Evolutionary conservation across 2,797 vertebrate species (phyloP).

Genomic region (Gallirallus australis): DNA sequence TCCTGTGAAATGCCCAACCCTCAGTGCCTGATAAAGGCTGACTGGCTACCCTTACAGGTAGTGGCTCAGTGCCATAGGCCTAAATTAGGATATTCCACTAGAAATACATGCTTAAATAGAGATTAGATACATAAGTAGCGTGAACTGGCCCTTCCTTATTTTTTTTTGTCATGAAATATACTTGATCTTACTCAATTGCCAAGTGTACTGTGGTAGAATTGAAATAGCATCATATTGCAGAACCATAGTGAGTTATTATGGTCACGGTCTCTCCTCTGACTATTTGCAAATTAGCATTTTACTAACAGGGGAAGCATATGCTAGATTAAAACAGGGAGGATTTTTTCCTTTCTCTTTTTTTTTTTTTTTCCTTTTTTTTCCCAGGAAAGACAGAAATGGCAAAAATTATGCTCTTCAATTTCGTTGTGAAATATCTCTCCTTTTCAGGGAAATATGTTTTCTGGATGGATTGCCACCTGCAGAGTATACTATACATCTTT

Average conservation of each 20-base stretch:
- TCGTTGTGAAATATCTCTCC: background rate
- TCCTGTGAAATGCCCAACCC: background rate
- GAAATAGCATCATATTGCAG: background rate
- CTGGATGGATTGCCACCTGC: conserved; percentile 63
- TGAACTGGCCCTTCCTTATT: background rate
- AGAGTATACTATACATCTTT: conserved; percentile 39
- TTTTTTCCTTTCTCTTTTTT: no score
- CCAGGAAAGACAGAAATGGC: background rate
- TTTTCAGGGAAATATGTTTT: conserved; percentile 54
- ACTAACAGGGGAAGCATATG: conserved; percentile 7
- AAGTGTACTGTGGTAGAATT: background rate
- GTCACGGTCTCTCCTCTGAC: background rate
- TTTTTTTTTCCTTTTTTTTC: background rate
- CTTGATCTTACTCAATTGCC: background rate
- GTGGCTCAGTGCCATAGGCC: background rate
- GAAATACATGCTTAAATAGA: background rate
- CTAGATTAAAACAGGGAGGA: conserved; percentile 20
- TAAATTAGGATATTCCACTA: background rate
- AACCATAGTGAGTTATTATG: background rate
- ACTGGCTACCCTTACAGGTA: background rate
- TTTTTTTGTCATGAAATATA: background rate
- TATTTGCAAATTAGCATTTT: conserved; percentile 44
- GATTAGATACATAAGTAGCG: background rate
- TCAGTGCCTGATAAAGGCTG: background rate
- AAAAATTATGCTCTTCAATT: conserved; percentile 32